Percentiles rank a stretch among this genome's conserved stretches.
These are phyloP conservation scores for Eumeta japonica DNA, from an alignment of 1,140 invertebrate species.

Conservation along the genomic window DNA sequence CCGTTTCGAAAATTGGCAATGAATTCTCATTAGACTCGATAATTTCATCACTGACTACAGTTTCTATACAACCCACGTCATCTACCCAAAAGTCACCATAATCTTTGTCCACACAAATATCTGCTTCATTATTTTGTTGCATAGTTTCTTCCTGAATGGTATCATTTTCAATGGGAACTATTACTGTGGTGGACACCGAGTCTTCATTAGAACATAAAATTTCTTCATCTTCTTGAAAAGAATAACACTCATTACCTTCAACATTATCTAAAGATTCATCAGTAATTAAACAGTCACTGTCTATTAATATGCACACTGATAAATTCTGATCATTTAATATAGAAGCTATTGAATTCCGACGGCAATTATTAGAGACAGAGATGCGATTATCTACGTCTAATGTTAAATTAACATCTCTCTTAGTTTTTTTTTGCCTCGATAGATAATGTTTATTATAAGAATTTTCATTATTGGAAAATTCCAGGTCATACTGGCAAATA, in stretches of 20 bases:
- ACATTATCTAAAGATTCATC: conserved; percentile 33
- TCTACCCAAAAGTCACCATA: conserved; percentile 35
- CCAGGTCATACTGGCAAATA: no score
- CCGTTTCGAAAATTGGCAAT: no score
- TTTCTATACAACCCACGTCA: conserved; percentile 49
- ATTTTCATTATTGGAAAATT: no score
- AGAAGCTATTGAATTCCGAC: conserved; percentile 40
- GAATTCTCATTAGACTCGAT: conserved; percentile 32
- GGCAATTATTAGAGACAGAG: no score
- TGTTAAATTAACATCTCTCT: no score
- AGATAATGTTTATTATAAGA: no score
- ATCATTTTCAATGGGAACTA: no score
- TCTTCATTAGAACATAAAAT: no score
- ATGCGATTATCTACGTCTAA: no score
- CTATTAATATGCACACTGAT: conserved; percentile 41
- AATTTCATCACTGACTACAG: conserved; percentile 45
- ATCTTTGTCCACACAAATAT: conserved; percentile 21
- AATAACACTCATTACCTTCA: conserved; percentile 27
- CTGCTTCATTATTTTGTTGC: conserved; percentile 17
- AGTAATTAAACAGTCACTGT: conserved; percentile 35
- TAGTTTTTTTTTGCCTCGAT: no score
- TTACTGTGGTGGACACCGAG: no score
- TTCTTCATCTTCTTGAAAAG: conserved; percentile 21
- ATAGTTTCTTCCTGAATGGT: conserved; percentile 10
- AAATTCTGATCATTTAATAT: conserved; percentile 39